Evolutionary conservation across 1,140 invertebrate genomes (phyloP).

Genomic region (Acarapis woodi): DNA sequence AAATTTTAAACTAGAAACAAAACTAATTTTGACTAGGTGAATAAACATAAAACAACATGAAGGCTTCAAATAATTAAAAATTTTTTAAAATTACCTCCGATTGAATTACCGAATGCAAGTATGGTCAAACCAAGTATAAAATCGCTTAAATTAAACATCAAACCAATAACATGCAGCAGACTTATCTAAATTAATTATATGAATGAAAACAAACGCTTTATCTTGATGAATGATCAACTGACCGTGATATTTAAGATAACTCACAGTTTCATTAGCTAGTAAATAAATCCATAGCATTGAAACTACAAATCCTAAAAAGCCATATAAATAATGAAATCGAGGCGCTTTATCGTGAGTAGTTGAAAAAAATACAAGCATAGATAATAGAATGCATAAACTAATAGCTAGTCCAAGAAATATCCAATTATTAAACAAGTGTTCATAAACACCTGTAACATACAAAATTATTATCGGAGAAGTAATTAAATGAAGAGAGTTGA

Average conservation of each 20-base stretch:
- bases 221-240: too few relatives aligned
- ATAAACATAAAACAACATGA: not conserved
- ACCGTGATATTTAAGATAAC: too few relatives aligned
- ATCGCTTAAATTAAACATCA: slow-evolving; percentile 27
- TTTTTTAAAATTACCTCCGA: slow-evolving; percentile 23
- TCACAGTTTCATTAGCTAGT: slow-evolving; percentile 33
- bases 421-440: not conserved
- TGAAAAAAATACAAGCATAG: slow-evolving; percentile 16
- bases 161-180: slow-evolving; percentile 27
- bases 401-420: slow-evolving; percentile 13
- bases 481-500: slow-evolving; percentile 26
- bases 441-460: not conserved
- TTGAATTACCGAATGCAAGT: slow-evolving; percentile 37
- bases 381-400: slow-evolving; percentile 13
- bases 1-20: too few relatives aligned
- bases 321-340: slow-evolving; percentile 20
- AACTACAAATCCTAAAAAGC: slow-evolving; percentile 29
- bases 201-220: too few relatives aligned
- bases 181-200: too few relatives aligned
- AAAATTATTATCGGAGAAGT: slow-evolving; percentile 21
- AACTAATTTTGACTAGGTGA: not conserved
- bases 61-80: too few relatives aligned
- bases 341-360: slow-evolving; percentile 17
- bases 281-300: slow-evolving; percentile 33
- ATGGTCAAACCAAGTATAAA: slow-evolving; percentile 34